Evolutionary conservation across 2,888 invertebrate genomes (phyloP).

Genomic region (Urechis unicinctus): DNA sequence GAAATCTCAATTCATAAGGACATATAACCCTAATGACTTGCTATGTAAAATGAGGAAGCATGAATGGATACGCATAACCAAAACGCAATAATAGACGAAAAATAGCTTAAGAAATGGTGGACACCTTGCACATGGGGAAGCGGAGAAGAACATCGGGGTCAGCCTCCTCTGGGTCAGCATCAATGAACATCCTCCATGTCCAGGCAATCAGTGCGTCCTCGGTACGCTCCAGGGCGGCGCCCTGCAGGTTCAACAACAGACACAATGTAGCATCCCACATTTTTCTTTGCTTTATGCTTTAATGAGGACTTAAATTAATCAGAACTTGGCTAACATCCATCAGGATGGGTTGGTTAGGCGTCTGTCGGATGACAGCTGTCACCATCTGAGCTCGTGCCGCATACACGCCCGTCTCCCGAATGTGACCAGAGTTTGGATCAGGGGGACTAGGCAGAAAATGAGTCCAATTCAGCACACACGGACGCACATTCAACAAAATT

Average conservation of each 20-base stretch:
- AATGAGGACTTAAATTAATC: not conserved
- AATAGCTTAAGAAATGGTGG: too few relatives aligned
- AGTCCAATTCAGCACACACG: not conserved
- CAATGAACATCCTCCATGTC: constrained; percentile 13
- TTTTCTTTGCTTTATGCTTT: too few relatives aligned
- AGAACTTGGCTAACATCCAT: constrained; percentile 5
- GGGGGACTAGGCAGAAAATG: constrained; percentile 3
- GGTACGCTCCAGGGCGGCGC: not conserved
- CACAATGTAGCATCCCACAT: too few relatives aligned
- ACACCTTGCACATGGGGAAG: constrained; percentile 20
- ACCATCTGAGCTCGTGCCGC: constrained; percentile 9
- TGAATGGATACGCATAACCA: too few relatives aligned
- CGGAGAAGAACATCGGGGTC: constrained; percentile 10
- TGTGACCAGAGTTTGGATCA: not conserved
- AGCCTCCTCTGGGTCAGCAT: constrained; percentile 1
- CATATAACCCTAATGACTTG: too few relatives aligned
- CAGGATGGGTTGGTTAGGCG: constrained; percentile 14
- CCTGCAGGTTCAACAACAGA: not conserved
- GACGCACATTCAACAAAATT: not conserved
- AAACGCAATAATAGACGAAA: too few relatives aligned
- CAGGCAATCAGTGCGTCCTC: constrained; percentile 16
- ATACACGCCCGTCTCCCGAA: constrained; percentile 6
- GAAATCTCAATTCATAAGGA: too few relatives aligned
- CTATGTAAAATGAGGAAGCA: too few relatives aligned
- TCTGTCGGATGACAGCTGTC: constrained; percentile 7